phyloP scores from a whole-genome alignment of 2,888 invertebrate genomes.

The Philereme transversata region DNA sequence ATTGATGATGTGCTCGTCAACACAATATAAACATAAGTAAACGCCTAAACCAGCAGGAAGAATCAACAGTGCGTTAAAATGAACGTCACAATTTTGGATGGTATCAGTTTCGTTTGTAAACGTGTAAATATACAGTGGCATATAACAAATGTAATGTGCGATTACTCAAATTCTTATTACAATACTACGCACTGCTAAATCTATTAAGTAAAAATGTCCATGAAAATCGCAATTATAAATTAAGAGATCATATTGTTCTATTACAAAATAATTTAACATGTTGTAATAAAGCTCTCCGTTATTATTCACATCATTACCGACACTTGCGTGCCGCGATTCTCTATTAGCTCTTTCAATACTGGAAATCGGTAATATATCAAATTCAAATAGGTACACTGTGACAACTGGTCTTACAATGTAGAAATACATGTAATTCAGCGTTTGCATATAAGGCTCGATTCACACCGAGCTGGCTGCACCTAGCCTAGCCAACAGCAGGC shows the following conservation, averaged over 20 bases:
- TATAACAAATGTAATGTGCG: conserved; percentile 66
- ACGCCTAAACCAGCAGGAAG: conserved; percentile 43
- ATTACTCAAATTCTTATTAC: conserved; percentile 59
- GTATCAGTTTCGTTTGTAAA: conserved; percentile 58
- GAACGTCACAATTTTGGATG: conserved; percentile 59
- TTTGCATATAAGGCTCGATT: conserved; percentile 10
- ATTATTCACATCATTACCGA: conserved; percentile 58
- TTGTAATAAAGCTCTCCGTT: conserved; percentile 73
- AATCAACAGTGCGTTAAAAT: conserved; percentile 53
- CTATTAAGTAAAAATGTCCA: conserved; percentile 83
- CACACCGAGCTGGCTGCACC: no score
- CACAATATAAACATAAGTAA: conserved; percentile 29
- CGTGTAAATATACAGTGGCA: conserved; percentile 50
- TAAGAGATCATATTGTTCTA: conserved; percentile 80
- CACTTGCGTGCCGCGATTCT: conserved; percentile 57
- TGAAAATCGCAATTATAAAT: conserved; percentile 80
- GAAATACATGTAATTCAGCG: conserved; percentile 38
- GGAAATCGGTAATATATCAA: conserved; percentile 36
- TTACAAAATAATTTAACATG: conserved; percentile 76
- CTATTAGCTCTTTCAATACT: conserved; percentile 62
- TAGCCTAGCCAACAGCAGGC: no score
- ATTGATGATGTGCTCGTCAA: conserved; percentile 27
- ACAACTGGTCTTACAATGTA: conserved; percentile 18
- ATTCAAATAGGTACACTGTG: conserved; percentile 16
- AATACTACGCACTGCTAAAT: conserved; percentile 70